phyloP scores from a whole-genome alignment of 2,797 vertebrate genomes.

The Catostomus latipinnis region DNA sequence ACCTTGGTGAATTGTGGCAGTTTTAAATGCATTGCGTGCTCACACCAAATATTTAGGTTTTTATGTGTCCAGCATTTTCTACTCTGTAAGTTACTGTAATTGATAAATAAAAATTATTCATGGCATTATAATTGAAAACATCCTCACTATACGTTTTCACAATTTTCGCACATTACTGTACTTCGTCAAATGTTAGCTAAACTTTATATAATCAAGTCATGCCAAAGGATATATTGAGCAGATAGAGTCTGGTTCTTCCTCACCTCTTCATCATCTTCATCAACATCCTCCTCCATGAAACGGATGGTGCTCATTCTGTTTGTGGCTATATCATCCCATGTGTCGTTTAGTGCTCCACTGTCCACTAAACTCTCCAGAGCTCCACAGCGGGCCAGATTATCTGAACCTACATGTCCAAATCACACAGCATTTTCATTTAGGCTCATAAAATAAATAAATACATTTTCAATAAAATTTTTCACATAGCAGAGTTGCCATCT shows the following conservation, averaged over 20 bases:
- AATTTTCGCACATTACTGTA: too few relatives aligned
- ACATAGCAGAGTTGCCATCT: not conserved
- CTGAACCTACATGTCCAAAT: slow-evolving; percentile 70
- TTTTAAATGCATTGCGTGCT: too few relatives aligned
- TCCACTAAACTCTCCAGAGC: slow-evolving; percentile 89
- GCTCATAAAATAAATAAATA: not conserved
- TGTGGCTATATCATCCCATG: slow-evolving; percentile 86
- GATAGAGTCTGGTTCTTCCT: slow-evolving; percentile 41
- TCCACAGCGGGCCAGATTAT: slow-evolving; percentile 92
- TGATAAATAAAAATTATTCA: too few relatives aligned
- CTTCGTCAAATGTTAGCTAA: not conserved
- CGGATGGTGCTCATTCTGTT: slow-evolving; percentile 95
- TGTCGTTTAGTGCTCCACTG: slow-evolving; percentile 87
- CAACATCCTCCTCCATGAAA: slow-evolving; percentile 91
- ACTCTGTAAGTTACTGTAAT: too few relatives aligned
- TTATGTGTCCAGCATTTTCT: too few relatives aligned
- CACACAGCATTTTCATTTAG: not conserved
- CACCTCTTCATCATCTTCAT: slow-evolving; percentile 91
- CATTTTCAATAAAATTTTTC: slow-evolving; percentile 5
- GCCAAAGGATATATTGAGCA: not conserved
- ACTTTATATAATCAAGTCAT: not conserved
- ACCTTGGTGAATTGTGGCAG: too few relatives aligned
- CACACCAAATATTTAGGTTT: too few relatives aligned
- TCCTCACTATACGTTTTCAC: too few relatives aligned
- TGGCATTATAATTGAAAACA: too few relatives aligned